These are phyloP conservation scores for Volucella inanis DNA, from an alignment of 2,888 invertebrate species.

Conservation along the genomic window DNA sequence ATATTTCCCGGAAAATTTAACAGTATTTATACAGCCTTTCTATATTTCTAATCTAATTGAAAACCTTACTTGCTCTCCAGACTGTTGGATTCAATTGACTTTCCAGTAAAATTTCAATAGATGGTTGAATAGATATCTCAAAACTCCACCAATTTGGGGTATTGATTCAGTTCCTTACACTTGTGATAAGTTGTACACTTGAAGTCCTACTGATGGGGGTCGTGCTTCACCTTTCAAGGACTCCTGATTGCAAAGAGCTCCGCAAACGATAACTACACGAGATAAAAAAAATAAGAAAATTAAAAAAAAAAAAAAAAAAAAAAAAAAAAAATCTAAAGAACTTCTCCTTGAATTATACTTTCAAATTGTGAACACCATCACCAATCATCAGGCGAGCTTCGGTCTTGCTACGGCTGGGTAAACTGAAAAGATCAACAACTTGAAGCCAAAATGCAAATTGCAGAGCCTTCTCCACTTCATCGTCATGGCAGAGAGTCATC, in stretches of 20 bases:
- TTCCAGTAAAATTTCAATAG: too few species aligned
- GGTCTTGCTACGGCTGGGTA: background rate
- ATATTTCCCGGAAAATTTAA: too few species aligned
- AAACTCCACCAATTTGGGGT: too few species aligned
- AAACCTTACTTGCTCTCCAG: too few species aligned
- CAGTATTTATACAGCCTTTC: too few species aligned
- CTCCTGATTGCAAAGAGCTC: conserved; percentile 23
- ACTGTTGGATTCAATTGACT: too few species aligned
- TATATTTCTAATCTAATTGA: too few species aligned
- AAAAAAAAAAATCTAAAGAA: conserved; percentile 24
- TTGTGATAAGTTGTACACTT: too few species aligned
- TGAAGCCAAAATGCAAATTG: conserved; percentile 65
- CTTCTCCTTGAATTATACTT: conserved; percentile 64
- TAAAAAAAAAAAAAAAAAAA: conserved; percentile 1
- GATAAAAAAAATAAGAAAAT: too few species aligned
- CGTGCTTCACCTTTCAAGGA: conserved; percentile 3
- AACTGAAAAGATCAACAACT: background rate
- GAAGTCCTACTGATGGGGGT: background rate
- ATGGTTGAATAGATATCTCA: too few species aligned
- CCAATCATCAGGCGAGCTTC: background rate
- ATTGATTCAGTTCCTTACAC: too few species aligned
- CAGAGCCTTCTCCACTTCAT: conserved; percentile 54
- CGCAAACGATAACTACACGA: conserved; percentile 43
- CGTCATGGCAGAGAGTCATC: conserved; percentile 41
- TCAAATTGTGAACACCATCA: conserved; percentile 53